Conservation (phyloP, 2,113 vertebrate genomes). For the Kryptolebias marmoratus region DNA sequence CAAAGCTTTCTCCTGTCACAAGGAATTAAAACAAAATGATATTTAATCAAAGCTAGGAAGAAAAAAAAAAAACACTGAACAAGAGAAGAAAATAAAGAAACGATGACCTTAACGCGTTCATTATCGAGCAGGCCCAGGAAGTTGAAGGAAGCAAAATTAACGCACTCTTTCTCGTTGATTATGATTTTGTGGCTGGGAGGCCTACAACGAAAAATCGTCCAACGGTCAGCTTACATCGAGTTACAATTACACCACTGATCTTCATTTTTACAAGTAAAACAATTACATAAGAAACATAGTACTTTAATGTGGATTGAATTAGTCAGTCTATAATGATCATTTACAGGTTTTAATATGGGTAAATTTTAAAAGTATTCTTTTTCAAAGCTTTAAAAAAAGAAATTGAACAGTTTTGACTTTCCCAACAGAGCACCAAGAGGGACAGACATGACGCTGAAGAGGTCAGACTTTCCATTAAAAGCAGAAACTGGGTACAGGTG, state of each 20-base stretch:
- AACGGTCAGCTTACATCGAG: neutral
- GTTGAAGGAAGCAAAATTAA: conserved; percentile 97
- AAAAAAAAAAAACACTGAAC: too few species aligned
- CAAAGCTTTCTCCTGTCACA: conserved; percentile 87
- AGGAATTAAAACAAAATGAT: neutral
- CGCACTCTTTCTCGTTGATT: conserved; percentile 92
- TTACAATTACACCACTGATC: too few species aligned
- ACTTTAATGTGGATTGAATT: too few species aligned
- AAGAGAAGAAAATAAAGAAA: neutral
- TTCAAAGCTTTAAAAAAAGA: too few species aligned
- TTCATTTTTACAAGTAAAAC: neutral
- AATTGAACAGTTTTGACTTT: too few species aligned
- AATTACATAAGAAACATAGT: neutral
- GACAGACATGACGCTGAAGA: too few species aligned
- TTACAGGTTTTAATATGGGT: too few species aligned
- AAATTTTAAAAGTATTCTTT: too few species aligned
- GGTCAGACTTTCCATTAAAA: too few species aligned
- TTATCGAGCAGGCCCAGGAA: conserved; percentile 94
- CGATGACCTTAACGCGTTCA: conserved; percentile 89
- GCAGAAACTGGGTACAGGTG: too few species aligned
- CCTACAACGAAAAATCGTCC: conserved; percentile 73
- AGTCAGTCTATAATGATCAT: too few species aligned
- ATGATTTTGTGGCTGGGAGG: conserved; percentile 90
- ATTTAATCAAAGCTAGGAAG: neutral
- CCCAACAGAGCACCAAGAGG: too few species aligned